A percentile compares a stretch with the other conserved stretches of the same genome.
Evolutionary conservation across 1,140 invertebrate genomes (phyloP).

Genomic region (Nephotettix cincticeps): DNA sequence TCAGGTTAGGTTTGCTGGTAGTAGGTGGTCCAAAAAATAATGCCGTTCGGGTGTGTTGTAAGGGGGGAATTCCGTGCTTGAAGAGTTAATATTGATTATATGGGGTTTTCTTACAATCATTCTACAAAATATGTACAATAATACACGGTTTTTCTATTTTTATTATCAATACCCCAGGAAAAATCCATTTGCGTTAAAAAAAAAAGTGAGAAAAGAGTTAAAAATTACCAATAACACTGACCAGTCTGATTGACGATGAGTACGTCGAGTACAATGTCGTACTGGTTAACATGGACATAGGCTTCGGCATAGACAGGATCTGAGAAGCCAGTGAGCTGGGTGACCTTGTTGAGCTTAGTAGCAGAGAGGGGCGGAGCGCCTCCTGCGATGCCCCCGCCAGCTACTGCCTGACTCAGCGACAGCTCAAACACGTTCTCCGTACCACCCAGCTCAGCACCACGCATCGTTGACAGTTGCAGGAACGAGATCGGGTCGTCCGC

Average conservation of each 20-base stretch:
- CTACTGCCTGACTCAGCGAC: conserved; percentile 88
- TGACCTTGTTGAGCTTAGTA: conserved; percentile 82
- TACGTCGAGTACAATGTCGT: conserved; percentile 96
- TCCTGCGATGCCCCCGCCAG: conserved; percentile 51
- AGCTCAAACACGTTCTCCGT: conserved; percentile 92
- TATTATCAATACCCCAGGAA: too few species aligned
- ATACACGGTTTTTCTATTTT: too few species aligned
- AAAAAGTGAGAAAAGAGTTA: too few species aligned
- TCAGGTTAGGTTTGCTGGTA: too few species aligned
- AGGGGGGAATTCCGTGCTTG: too few species aligned
- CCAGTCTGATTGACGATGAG: conserved; percentile 97
- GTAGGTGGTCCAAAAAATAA: too few species aligned
- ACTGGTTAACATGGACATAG: conserved; percentile 99
- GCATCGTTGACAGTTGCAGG: conserved; percentile 70
- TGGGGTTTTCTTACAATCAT: too few species aligned
- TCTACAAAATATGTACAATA: too few species aligned
- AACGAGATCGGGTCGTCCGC: conserved; percentile 88
- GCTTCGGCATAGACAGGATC: conserved; percentile 99
- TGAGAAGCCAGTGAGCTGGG: conserved; percentile 99
- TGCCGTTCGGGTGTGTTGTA: too few species aligned
- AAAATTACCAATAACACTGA: conserved; percentile 41
- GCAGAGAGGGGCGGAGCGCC: conserved; percentile 43
- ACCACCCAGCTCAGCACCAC: conserved; percentile 48
- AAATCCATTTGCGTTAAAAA: neutral
- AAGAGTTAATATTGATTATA: too few species aligned